phyloP scores from a whole-genome alignment of 2,888 invertebrate genomes.

The Plagodis pulveraria region DNA sequence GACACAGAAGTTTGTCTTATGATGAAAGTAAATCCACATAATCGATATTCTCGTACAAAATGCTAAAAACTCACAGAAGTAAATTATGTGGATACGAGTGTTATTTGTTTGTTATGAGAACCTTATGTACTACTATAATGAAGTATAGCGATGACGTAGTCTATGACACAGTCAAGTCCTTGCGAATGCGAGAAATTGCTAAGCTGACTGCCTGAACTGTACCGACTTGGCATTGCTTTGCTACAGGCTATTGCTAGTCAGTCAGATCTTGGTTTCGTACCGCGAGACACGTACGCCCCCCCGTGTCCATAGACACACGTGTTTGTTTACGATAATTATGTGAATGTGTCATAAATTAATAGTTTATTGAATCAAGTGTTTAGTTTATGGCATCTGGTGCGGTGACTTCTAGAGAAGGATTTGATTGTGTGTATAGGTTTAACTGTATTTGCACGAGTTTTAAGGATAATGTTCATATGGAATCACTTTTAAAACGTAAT shows the following conservation, averaged over 20 bases:
- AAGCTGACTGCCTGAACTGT: conserved; percentile 26
- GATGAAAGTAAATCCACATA: too few species aligned
- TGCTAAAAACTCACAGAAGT: too few species aligned
- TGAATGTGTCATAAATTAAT: conserved; percentile 27
- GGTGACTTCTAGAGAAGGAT: conserved; percentile 13
- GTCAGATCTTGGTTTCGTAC: conserved; percentile 48
- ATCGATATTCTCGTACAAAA: too few species aligned
- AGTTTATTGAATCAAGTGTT: conserved; percentile 26
- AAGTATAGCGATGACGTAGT: conserved; percentile 30
- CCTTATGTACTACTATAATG: too few species aligned
- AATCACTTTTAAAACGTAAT: too few species aligned
- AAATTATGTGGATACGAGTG: too few species aligned
- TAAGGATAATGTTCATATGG: too few species aligned
- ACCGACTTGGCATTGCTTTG: conserved; percentile 49
- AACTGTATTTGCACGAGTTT: conserved; percentile 14
- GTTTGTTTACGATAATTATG: conserved; percentile 44
- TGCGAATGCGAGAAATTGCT: conserved; percentile 56
- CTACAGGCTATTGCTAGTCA: conserved; percentile 40
- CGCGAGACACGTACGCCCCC: conserved; percentile 41
- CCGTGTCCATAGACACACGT: conserved; percentile 39
- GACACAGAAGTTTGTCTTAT: too few species aligned
- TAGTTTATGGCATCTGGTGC: conserved; percentile 10
- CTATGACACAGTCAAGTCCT: conserved; percentile 63
- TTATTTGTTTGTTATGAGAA: too few species aligned
- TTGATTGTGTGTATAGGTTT: conserved; percentile 23